Conservation (phyloP, 2,797 vertebrate species). For the Malacoraja senta region DNA sequence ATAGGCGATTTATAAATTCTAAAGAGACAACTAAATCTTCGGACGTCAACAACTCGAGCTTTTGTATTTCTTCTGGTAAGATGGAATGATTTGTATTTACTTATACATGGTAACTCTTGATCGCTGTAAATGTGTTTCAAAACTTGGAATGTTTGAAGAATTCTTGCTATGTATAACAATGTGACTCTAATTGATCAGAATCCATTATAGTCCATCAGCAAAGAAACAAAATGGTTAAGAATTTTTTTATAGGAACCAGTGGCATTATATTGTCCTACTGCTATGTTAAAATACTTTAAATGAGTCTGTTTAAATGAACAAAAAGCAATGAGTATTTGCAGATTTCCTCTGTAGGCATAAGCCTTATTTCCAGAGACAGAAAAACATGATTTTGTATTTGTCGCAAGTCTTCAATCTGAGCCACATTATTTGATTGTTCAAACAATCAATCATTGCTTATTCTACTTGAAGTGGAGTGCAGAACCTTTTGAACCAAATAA, state of each 20-base stretch:
- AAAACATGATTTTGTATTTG: neutral
- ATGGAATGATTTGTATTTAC: neutral
- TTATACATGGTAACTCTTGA: neutral
- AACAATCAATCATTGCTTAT: neutral
- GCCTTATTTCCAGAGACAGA: neutral
- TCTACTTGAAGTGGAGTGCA: neutral
- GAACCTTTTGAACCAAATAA: neutral
- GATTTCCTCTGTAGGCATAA: neutral
- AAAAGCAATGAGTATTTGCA: neutral
- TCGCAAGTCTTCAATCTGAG: neutral
- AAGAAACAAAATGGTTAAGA: neutral
- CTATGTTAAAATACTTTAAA: neutral
- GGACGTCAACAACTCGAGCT: neutral
- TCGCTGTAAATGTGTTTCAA: neutral
- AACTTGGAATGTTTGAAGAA: slow-evolving; percentile 32
- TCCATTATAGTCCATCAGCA: neutral
- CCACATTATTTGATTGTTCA: neutral
- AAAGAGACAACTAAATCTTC: slow-evolving; percentile 10
- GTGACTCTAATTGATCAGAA: neutral
- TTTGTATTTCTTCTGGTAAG: slow-evolving; percentile 23
- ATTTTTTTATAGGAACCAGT: neutral
- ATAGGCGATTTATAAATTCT: slow-evolving; percentile 25
- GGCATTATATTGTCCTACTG: neutral
- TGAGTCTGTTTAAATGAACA: neutral
- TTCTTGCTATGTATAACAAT: slow-evolving; percentile 24